Conservation (phyloP, 2,113 vertebrate genomes). For the Cyprinodon brontotheroides region DNA sequence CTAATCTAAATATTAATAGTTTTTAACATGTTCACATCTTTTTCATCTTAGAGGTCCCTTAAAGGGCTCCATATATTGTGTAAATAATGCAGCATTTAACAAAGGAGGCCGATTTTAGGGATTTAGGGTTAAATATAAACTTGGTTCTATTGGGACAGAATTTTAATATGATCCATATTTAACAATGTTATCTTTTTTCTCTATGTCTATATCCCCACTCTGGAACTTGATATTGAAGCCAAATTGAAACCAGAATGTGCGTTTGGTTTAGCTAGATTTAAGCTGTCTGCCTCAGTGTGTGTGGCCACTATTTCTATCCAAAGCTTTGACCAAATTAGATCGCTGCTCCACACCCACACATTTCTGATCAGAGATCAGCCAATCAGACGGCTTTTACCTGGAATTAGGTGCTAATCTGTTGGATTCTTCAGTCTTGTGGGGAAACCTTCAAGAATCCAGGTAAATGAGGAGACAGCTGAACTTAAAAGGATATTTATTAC, state of each 20-base stretch:
- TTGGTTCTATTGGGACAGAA: neutral
- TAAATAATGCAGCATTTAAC: neutral
- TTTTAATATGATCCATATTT: neutral
- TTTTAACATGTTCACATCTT: no score
- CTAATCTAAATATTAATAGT: no score
- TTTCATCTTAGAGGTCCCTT: no score
- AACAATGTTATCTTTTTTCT: neutral
- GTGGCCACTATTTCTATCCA: constrained; percentile 27
- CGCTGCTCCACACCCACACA: constrained; percentile 31
- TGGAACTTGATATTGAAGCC: neutral
- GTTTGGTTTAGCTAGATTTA: constrained; percentile 14
- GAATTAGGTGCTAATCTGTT: constrained; percentile 54
- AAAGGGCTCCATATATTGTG: neutral
- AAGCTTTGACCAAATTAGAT: constrained; percentile 51
- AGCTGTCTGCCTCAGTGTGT: constrained; percentile 15
- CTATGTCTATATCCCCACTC: neutral
- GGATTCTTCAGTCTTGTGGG: constrained; percentile 10
- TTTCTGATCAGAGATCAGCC: constrained; percentile 21
- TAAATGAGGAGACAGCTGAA: neutral
- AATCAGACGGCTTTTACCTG: constrained; percentile 30
- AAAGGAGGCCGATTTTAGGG: neutral
- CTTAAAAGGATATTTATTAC: constrained; percentile 11
- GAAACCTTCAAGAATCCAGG: constrained; percentile 1
- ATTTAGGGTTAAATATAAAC: no score
- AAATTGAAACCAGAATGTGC: neutral